Base-by-base conservation (phyloP, 2,797 vertebrate species). In the Platyrinchus mystaceus region DNA sequence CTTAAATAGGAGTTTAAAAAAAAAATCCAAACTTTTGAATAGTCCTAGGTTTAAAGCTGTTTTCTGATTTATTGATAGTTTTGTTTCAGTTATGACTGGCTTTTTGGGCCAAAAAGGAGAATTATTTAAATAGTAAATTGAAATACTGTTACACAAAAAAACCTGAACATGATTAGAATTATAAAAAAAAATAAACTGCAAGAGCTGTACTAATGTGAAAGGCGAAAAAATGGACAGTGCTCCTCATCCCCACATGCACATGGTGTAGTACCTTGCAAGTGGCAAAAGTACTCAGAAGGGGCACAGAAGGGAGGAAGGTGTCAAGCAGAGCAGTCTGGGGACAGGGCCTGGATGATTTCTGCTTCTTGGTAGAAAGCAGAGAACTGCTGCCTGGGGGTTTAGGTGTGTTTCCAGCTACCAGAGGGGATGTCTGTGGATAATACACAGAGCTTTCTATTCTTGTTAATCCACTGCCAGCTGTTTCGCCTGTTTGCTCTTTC, bases 91-190 rank as follows among this genome's bases (percentile, higher is more conserved):
- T 88, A 36, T 1, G 0, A 15, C 19, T 82, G 58, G 18, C 39
- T 87, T n/a, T 10, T 64, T 75, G 43, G 26, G 47, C 6, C 12
- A n/a, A 34, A 30, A 52, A 52, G 84, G 76, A 52, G 3, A 73
- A 23, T 4, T 53, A 58, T 62, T 85, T 59, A 12, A 67, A 59
- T 56, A 55, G 22, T 85, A 20, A 87, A 21, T 43, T 56, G 37
- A 52, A 85, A 70, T 62, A 20, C 24, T 59, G 7, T 75, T 84
- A 55, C 2, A 56, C 28, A 73, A 88, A 75, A 53, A 26, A 62
- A 14, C 3, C 4, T n/a, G 6, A 52, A 28, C 2, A 1, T 1
- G 0, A 53, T 27, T 52, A 66, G 17, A 82, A 41, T 14, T 66
- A 22, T 32, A 46, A 30, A 30, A n/a, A n/a, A 49, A 26, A 12